These are phyloP conservation scores for Pharmacophagus antenor DNA, from an alignment of 2,888 invertebrate species.

Conservation along the genomic window DNA sequence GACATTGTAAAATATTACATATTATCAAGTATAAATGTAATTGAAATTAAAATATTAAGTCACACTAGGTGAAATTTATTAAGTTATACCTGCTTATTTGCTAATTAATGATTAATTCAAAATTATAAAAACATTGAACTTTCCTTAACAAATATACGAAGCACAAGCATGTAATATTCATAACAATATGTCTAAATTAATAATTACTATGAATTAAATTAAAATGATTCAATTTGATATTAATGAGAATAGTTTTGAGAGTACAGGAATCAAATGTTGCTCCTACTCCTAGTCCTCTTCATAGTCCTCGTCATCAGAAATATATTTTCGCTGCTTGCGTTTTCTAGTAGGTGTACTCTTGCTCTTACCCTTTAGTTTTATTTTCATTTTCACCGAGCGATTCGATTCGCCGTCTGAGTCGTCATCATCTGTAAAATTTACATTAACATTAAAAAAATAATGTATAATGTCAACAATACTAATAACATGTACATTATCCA, in stretches of 20 bases:
- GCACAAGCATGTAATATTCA: background rate
- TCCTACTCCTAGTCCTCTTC: constrained; percentile 78
- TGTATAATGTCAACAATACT: too few relatives aligned
- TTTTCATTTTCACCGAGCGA: constrained; percentile 86
- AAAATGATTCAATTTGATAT: constrained; percentile 2
- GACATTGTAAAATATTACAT: constrained; percentile 2
- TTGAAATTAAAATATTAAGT: constrained; percentile 17
- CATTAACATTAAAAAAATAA: background rate
- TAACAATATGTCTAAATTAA: background rate
- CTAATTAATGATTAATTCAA: background rate
- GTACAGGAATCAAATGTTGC: background rate
- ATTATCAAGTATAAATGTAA: background rate
- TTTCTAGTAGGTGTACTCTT: constrained; percentile 79
- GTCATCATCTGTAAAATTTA: constrained; percentile 56
- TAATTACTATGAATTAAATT: constrained; percentile 11
- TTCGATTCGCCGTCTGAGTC: constrained; percentile 83
- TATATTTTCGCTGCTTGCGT: constrained; percentile 82
- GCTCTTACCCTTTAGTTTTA: constrained; percentile 83
- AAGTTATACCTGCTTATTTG: background rate
- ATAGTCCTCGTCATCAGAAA: constrained; percentile 84
- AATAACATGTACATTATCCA: too few relatives aligned
- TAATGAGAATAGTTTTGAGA: background rate
- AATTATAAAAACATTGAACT: background rate
- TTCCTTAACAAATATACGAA: background rate
- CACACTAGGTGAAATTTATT: constrained; percentile 10